A percentile compares a stretch with the other conserved stretches of the same genome.
These are phyloP conservation scores for Megaceryle torquata DNA, from an alignment of 2,113 vertebrate genomes.

Conservation along the genomic window DNA sequence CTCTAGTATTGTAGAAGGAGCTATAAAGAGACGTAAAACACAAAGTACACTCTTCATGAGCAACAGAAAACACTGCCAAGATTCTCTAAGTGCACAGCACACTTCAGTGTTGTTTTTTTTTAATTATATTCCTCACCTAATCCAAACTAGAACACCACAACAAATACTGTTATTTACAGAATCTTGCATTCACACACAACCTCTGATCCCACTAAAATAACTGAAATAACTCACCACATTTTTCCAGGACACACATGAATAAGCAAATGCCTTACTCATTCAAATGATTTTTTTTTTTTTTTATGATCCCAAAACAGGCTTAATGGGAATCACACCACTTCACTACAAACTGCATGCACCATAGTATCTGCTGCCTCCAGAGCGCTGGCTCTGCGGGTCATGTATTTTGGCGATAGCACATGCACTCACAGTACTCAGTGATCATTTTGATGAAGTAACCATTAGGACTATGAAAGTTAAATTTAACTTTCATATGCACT, in stretches of 20 bases:
- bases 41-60: rapidly evolving
- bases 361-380: background rate
- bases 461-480: background rate
- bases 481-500: background rate
- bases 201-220: background rate
- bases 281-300: background rate
- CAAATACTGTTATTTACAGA: rapidly evolving
- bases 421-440: background rate
- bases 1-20: background rate
- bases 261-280: background rate
- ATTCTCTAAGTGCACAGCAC: background rate
- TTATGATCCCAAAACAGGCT: background rate
- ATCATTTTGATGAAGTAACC: background rate
- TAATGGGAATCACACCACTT: background rate
- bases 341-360: background rate
- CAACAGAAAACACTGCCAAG: too few species aligned
- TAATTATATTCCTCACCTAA: background rate
- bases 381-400: background rate
- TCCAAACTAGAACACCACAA: background rate
- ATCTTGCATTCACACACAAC: background rate
- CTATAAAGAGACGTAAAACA: background rate
- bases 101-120: background rate
- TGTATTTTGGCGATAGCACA: background rate
- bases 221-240: background rate
- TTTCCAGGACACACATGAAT: background rate